Evolutionary conservation across 2,888 invertebrate genomes (phyloP), one percentile per base, ranked within the genome.

Genomic region (Drosophila nigritarsus): DNA sequence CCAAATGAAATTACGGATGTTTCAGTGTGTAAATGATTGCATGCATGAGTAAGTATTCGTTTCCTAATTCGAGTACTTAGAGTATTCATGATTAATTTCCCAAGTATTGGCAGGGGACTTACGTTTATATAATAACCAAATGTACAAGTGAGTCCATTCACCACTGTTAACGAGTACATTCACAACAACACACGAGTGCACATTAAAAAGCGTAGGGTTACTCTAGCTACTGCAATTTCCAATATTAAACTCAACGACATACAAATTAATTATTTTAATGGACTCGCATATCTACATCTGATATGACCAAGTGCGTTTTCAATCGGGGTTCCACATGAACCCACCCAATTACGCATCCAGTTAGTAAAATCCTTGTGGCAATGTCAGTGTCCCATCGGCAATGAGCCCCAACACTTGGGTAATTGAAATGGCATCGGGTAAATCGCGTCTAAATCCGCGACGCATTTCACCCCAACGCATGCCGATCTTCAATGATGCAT

Each of bases 391-490:
- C 59, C 66, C 30, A 45, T 74, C 51, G 82, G 75, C 72, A 60
- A 91, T 90, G 90, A 82, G 82, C 66, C 80, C 81, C 54, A 85
- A 79, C 75, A 76, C 76, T 73, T 86, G 75, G 83, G 65, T 76
- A 53, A 70, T 81, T 40, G 86, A 85, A 76, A 91, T 90, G 91
- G 51, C 69, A 50, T 42, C 65, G 68, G 79, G 81, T 4, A 87
- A 82, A 54, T 40, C 80, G 40, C 83, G 65, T 13, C 48, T 53
- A n/a, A 45, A 72, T 64, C 58, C 75, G 24, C 82, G 65, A 18
- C 71, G 64, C 50, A 67, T 56, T 38, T 70, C 53, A 0, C 80
- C 59, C 54, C 78, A 69, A 38, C 58, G 63, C 54, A 40, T 34
- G 13, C 56, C 55, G 4, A 40, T 58, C 18, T 53, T 61, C 32